Base-by-base conservation (phyloP, 2,888 invertebrate genomes). In the Heliconius hortense region DNA sequence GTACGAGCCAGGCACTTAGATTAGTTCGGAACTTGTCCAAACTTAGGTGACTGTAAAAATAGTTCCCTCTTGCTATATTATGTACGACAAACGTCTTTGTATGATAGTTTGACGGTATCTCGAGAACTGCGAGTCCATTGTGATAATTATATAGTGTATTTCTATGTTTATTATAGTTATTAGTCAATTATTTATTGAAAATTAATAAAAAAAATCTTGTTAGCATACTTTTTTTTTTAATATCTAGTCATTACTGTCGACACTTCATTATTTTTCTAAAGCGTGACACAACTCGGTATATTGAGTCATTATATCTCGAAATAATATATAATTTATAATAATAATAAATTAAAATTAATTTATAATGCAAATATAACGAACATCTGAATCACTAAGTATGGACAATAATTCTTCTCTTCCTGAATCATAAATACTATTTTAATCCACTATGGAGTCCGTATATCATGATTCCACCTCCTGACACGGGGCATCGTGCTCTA, bases 1-100 rank as follows among this genome's bases (percentile, higher is more conserved):
- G 89, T 87, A 86, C 89, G 74, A 82, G 82, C 82, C 82, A 82
- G 83, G 85, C 90, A 92, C 90, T 92, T 92, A 93, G 92, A 93
- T 93, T 93, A 92, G 91, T 93, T 92, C 86, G 80, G 84, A 88
- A 91, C 85, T 89, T 86, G 81, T 79, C 72, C 75, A 66, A 79
- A 80, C 78, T 80, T 73, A 73, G 74, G 74, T 74, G 70, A 68
- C 76, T 77, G 77, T 76, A 77, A 56, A 75, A 74, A 77, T 74
- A 76, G 67, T 66, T 26, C 43, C 68, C 62, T 8, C 56, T 59
- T 53, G 39, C 39, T 72, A 59, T 72, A 72, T 63, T 43, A 63
- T 74, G n/a, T 2, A 48, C 18, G 43, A 75, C 75, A 72, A 73
- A 75, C 64, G 56, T 63, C 31, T 39, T 76, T 69, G 35, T 59